Evolutionary conservation across 2,113 vertebrate genomes (phyloP).

Genomic region (Ailurus styani): DNA sequence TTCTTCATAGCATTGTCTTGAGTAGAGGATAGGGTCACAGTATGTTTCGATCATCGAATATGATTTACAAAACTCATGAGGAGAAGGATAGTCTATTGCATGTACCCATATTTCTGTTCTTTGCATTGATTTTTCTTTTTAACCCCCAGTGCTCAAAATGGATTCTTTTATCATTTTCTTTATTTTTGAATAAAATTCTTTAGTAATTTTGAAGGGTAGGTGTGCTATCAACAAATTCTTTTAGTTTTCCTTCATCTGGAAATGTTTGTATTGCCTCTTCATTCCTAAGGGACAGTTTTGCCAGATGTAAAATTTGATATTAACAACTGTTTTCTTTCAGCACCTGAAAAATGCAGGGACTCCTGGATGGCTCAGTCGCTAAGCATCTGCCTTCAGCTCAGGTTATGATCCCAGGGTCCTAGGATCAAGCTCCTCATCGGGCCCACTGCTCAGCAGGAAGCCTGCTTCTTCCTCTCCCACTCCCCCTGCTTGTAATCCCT

Average conservation of each 20-base stretch:
- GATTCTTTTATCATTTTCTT: neutral
- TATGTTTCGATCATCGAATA: neutral
- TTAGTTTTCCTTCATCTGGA: neutral
- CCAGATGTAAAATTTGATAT: neutral
- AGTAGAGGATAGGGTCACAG: neutral
- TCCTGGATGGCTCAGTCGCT: no score
- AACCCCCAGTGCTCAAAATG: neutral
- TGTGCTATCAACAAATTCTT: neutral
- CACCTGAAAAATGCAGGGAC: neutral
- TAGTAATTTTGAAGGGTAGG: neutral
- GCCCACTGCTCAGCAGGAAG: no score
- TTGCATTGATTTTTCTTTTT: neutral
- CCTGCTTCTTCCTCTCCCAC: no score
- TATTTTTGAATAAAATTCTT: neutral
- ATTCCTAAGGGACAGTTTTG: neutral
- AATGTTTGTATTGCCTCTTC: neutral
- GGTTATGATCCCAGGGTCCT: no score
- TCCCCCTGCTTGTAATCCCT: no score
- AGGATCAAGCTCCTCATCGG: no score
- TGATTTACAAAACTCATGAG: neutral
- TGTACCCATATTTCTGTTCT: neutral
- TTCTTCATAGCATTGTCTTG: neutral
- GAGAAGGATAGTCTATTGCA: neutral
- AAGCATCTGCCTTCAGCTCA: no score
- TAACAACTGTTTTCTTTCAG: neutral